Evolutionary conservation across 2,888 invertebrate genomes (phyloP).

Genomic region (Pecten maximus): DNA sequence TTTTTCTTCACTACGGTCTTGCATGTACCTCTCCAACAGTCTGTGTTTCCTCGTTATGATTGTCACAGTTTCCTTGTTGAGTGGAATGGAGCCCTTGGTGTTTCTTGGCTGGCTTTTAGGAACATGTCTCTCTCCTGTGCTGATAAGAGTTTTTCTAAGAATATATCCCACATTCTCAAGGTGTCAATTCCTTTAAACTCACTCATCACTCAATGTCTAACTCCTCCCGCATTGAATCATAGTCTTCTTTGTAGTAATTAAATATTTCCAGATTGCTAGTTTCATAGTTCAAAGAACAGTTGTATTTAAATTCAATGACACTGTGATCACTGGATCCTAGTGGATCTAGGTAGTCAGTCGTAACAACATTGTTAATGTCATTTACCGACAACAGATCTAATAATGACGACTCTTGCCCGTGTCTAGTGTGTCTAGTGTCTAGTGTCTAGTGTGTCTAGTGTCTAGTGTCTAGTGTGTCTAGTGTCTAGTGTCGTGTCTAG

Average conservation of each 20-base stretch:
- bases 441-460: too few relatives aligned
- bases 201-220: constrained; percentile 15
- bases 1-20: constrained; percentile 27
- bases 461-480: too few relatives aligned
- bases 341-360: background rate
- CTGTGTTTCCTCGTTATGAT: constrained; percentile 39
- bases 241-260: constrained; percentile 35
- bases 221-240: constrained; percentile 18
- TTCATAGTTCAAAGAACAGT: background rate
- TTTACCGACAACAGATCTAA: constrained; percentile 25
- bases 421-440: too few relatives aligned
- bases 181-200: background rate
- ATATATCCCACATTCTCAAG: constrained; percentile 39
- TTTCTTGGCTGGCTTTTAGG: constrained; percentile 8
- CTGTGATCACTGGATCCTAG: too few relatives aligned
- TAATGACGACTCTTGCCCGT: constrained; percentile 23
- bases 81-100: background rate
- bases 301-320: constrained; percentile 40
- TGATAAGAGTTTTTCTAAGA: too few relatives aligned
- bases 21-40: constrained; percentile 39
- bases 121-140: background rate
- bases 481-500: too few relatives aligned
- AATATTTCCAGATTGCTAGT: too few relatives aligned
- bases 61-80: background rate
- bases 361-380: constrained; percentile 33